Conservation (phyloP, 1,140 invertebrate species). For the Globodera ellingtonae region DNA sequence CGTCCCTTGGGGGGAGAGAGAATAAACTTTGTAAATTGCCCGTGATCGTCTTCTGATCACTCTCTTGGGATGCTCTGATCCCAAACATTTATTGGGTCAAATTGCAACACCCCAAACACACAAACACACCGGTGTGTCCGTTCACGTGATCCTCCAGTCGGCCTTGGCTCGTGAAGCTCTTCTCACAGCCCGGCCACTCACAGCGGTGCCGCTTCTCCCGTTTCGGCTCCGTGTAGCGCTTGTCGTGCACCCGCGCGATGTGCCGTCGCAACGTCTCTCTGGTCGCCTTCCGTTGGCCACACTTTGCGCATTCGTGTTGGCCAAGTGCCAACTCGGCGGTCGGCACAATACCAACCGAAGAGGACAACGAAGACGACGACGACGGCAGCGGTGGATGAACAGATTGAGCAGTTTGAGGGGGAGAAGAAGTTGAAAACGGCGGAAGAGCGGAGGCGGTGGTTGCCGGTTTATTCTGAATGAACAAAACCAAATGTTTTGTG, state of each 20-base stretch:
- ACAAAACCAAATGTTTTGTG: not conserved
- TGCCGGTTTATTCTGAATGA: not conserved
- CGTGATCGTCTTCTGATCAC: not conserved
- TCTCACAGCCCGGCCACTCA: slow-evolving; percentile 31
- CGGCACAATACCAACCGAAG: slow-evolving; percentile 2
- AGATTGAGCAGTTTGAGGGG: not conserved
- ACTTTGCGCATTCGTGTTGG: slow-evolving; percentile 29
- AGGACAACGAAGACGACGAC: not conserved
- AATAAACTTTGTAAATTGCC: slow-evolving; percentile 19
- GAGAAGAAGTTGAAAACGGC: not conserved
- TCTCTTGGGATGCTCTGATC: no score
- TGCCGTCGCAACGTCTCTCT: slow-evolving; percentile 24
- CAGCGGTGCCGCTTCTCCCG: slow-evolving; percentile 38
- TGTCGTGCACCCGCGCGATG: slow-evolving; percentile 39
- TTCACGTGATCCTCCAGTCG: slow-evolving; percentile 52
- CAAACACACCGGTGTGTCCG: slow-evolving; percentile 42
- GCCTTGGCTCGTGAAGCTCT: slow-evolving; percentile 42
- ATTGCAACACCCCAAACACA: no score
- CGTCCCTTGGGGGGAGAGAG: slow-evolving; percentile 31
- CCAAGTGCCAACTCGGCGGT: slow-evolving; percentile 9
- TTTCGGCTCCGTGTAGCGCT: slow-evolving; percentile 35
- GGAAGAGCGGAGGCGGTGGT: not conserved
- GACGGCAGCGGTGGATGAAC: not conserved
- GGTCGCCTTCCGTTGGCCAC: slow-evolving; percentile 25
- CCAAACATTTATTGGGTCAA: no score